Conservation (phyloP, 2,797 vertebrate species). For the Danio choprae region DNA sequence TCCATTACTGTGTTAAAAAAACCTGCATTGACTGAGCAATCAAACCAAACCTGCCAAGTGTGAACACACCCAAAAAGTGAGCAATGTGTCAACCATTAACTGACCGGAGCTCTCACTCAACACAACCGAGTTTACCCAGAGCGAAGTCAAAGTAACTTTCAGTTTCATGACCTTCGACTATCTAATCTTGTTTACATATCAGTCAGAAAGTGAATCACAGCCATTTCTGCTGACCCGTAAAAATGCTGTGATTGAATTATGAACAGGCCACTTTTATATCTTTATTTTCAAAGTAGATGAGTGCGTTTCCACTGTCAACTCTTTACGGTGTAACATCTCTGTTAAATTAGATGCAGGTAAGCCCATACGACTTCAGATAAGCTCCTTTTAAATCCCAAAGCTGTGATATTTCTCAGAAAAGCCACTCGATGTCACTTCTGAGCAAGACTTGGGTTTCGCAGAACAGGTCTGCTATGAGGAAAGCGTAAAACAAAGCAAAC, state of each 20-base stretch:
- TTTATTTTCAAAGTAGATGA: neutral
- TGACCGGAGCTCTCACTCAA: neutral
- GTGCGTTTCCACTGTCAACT: slow-evolving; percentile 1
- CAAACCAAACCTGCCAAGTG: neutral
- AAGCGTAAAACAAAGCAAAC: slow-evolving; percentile 21
- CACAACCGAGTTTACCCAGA: neutral
- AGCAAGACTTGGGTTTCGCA: slow-evolving; percentile 12
- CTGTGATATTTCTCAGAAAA: slow-evolving; percentile 24
- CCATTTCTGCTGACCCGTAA: slow-evolving; percentile 18
- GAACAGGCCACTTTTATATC: neutral
- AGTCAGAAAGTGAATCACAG: neutral
- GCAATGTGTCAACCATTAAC: neutral
- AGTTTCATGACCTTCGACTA: neutral
- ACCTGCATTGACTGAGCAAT: too few species aligned
- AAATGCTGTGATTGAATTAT: neutral
- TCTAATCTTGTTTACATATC: slow-evolving; percentile 7
- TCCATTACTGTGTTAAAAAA: too few species aligned
- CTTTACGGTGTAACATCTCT: neutral
- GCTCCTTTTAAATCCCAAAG: slow-evolving; percentile 15
- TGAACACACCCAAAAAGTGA: neutral
- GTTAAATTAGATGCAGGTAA: slow-evolving; percentile 26
- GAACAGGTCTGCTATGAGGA: slow-evolving; percentile 1
- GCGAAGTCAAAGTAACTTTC: neutral
- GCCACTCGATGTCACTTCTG: slow-evolving; percentile 20
- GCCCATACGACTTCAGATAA: slow-evolving; percentile 4